Percentiles rank a stretch among this genome's conserved stretches.
These are phyloP conservation scores for Falco punctatus DNA, from an alignment of 2,113 vertebrate genomes.

Conservation along the genomic window DNA sequence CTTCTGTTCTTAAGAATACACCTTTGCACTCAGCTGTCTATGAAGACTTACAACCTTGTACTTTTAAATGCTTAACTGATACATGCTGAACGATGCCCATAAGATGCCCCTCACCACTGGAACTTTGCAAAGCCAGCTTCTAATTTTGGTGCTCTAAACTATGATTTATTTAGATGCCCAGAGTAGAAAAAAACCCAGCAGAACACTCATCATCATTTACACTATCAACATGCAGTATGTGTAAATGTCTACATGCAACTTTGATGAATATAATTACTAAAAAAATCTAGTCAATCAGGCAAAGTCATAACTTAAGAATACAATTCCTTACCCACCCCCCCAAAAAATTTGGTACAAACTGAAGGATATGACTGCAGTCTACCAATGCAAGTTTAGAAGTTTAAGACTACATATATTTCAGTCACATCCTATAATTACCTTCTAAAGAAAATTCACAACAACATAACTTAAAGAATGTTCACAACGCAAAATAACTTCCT, in stretches of 20 bases:
- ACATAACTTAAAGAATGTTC: background rate
- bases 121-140: background rate
- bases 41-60: background rate
- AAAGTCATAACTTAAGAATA: background rate
- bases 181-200: background rate
- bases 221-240: background rate
- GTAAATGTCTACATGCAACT: background rate
- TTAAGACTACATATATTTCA: background rate
- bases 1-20: background rate
- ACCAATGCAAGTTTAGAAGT: background rate
- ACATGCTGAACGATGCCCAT: background rate
- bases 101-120: background rate
- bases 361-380: background rate
- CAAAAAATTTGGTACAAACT: background rate
- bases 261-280: background rate
- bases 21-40: background rate
- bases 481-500: background rate
- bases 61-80: background rate
- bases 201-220: background rate
- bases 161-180: background rate
- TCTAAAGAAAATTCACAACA: background rate
- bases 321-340: rapidly evolving
- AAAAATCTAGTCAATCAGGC: background rate
- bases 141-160: background rate
- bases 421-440: background rate